Conservation (phyloP, 1,140 invertebrate species). For the Aphidius gifuensis region DNA sequence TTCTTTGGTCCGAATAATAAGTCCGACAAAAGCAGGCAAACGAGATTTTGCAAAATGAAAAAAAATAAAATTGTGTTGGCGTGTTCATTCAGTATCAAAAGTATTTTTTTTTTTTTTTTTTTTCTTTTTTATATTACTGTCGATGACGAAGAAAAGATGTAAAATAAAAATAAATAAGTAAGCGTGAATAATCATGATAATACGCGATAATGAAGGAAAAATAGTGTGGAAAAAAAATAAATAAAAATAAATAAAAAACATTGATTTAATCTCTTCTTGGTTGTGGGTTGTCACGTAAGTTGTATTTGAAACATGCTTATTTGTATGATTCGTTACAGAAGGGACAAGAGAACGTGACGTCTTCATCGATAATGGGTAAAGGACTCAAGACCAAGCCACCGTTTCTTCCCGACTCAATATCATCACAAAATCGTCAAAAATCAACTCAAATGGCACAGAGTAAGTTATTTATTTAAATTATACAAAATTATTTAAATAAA, state of each 20-base stretch:
- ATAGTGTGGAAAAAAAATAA: background rate
- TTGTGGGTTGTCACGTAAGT: constrained; percentile 4
- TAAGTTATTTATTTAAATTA: constrained; percentile 34
- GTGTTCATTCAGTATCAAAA: constrained; percentile 14
- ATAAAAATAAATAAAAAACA: constrained; percentile 3
- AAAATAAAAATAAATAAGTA: background rate
- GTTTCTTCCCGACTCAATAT: constrained; percentile 38
- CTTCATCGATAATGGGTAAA: constrained; percentile 35
- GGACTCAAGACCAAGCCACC: constrained; percentile 42
- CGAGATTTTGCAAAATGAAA: background rate
- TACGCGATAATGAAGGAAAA: no score
- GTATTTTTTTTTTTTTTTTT: background rate
- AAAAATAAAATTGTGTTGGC: constrained; percentile 13
- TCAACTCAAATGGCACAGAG: constrained; percentile 55
- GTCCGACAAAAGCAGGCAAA: constrained; percentile 4
- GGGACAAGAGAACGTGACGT: constrained; percentile 24
- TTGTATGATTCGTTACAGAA: constrained; percentile 10
- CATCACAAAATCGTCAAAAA: constrained; percentile 39
- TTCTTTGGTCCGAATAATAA: constrained; percentile 3
- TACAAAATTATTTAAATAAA: background rate
- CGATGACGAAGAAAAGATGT: no score
- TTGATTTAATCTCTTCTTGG: constrained; percentile 2
- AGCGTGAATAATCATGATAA: background rate
- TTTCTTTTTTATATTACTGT: no score
- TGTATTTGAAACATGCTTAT: constrained; percentile 3